phyloP scores from a whole-genome alignment of 2,113 vertebrate species.

The Leptobrachium leishanense region DNA sequence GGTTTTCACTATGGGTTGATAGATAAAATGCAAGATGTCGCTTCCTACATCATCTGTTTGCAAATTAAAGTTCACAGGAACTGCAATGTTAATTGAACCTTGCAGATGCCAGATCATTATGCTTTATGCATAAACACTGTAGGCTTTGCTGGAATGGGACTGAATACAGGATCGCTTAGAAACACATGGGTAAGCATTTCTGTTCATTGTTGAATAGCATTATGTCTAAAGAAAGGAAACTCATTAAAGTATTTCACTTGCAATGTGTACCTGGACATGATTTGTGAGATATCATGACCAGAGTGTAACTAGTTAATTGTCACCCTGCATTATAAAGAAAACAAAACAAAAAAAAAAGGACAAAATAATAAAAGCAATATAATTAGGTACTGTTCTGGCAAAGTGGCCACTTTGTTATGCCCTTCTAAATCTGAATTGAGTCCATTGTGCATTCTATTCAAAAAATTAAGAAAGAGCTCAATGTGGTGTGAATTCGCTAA shows the following conservation, averaged over 20 bases:
- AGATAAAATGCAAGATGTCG: no score
- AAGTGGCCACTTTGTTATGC: constrained; percentile 20
- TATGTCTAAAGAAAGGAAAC: no score
- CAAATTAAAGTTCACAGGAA: no score
- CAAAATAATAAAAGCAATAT: background rate
- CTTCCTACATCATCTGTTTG: no score
- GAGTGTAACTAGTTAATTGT: background rate
- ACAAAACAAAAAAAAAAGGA: background rate
- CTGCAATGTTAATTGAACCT: no score
- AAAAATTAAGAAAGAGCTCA: constrained; percentile 26
- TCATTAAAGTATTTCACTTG: no score
- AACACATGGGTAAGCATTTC: no score
- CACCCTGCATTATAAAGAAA: background rate
- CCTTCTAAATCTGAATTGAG: constrained; percentile 11
- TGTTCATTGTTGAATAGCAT: no score
- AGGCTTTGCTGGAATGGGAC: no score
- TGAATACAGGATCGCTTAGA: no score
- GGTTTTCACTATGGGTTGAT: no score
- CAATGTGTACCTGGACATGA: no score
- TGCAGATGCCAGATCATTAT: background rate
- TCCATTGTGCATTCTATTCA: constrained; percentile 20
- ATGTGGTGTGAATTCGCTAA: constrained; percentile 32
- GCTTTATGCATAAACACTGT: background rate
- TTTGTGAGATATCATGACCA: background rate
- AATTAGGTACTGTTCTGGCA: constrained; percentile 9